These are phyloP conservation scores for Sebastes vulpes DNA, from an alignment of 2,797 vertebrate species.

Conservation along the genomic window DNA sequence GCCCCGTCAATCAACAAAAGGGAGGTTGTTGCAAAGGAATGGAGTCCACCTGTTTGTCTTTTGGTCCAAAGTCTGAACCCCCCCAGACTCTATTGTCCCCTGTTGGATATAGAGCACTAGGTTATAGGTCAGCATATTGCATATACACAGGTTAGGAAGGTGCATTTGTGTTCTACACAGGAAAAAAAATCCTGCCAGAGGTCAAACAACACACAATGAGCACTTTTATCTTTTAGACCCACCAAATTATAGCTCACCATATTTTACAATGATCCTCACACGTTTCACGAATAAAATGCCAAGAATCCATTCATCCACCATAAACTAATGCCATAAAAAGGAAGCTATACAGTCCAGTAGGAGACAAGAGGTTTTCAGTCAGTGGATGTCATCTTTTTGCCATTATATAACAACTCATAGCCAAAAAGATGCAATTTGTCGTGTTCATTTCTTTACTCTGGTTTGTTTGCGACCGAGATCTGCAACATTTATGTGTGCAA, in stretches of 20 bases:
- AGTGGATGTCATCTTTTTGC: not conserved
- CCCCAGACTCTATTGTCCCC: conserved; percentile 39
- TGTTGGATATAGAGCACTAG: conserved; percentile 34
- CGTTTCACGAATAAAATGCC: conserved; percentile 11
- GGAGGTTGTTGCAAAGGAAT: conserved; percentile 69
- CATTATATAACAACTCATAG: not conserved
- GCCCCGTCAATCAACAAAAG: conserved; percentile 78
- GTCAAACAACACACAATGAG: not conserved
- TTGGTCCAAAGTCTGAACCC: conserved; percentile 30
- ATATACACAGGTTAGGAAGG: conserved; percentile 14
- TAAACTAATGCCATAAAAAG: not conserved
- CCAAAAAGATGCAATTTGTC: not conserved
- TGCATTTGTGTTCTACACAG: conserved; percentile 1
- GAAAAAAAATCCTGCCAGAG: not conserved
- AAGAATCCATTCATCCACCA: not conserved
- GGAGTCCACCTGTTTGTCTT: conserved; percentile 73
- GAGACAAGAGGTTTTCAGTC: not conserved
- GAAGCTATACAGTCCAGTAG: not conserved
- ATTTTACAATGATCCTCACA: not conserved
- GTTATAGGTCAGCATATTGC: conserved; percentile 46
- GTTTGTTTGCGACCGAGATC: not conserved
- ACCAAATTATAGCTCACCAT: not conserved
- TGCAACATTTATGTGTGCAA: not conserved
- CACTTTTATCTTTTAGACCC: conserved; percentile 8
- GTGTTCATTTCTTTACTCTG: not conserved